Evolutionary conservation across 2,888 invertebrate species (phyloP).

Genomic region (Acleris literana): DNA sequence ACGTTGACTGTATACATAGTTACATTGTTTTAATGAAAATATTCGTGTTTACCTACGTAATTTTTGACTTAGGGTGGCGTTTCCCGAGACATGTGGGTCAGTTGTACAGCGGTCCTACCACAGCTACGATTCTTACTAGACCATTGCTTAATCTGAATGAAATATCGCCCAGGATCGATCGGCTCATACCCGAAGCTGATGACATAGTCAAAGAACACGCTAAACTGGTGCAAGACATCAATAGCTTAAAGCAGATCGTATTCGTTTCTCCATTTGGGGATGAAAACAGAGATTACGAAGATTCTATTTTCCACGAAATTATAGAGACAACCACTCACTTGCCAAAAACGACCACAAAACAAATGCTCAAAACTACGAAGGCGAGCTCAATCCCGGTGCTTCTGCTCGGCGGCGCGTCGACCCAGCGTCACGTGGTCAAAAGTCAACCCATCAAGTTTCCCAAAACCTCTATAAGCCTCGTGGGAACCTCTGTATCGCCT

Average conservation of each 20-base stretch:
- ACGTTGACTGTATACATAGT: background rate
- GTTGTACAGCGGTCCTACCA: constrained; percentile 30
- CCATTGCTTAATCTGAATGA: constrained; percentile 45
- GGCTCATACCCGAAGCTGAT: constrained; percentile 52
- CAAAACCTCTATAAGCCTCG: constrained; percentile 62
- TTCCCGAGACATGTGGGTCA: constrained; percentile 34
- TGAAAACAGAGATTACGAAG: constrained; percentile 70
- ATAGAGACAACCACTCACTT: constrained; percentile 61
- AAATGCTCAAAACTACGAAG: constrained; percentile 15
- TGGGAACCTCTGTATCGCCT: constrained; percentile 69
- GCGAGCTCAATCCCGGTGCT: constrained; percentile 61
- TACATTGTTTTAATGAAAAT: background rate
- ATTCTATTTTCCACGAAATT: constrained; percentile 70
- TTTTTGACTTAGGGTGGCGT: constrained; percentile 43
- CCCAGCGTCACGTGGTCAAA: constrained; percentile 59
- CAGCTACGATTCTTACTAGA: constrained; percentile 37
- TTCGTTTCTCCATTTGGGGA: constrained; percentile 64
- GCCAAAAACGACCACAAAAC: constrained; percentile 40
- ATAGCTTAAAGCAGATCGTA: constrained; percentile 67
- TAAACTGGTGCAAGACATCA: constrained; percentile 76
- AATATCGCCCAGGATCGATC: constrained; percentile 52
- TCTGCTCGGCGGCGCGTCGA: constrained; percentile 63
- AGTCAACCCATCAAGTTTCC: constrained; percentile 58
- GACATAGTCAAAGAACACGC: constrained; percentile 74
- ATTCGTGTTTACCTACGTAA: constrained; percentile 2